Evolutionary conservation across 1,140 invertebrate genomes (phyloP).

Genomic region (Galendromus occidentalis): DNA sequence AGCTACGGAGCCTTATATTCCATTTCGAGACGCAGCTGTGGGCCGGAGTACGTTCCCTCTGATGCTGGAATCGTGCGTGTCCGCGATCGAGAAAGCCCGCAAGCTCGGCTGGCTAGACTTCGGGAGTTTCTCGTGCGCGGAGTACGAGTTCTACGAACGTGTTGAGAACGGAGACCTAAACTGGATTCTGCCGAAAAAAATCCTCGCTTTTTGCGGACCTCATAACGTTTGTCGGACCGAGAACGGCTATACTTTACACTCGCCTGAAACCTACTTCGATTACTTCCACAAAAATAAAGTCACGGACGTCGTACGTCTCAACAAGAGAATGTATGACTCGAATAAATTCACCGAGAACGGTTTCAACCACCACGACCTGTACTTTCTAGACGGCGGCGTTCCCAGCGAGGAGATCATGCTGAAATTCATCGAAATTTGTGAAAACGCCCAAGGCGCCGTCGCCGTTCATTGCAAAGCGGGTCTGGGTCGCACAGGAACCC

Average conservation of each 20-base stretch:
- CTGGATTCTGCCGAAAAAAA: conserved; percentile 3
- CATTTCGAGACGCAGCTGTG: background rate
- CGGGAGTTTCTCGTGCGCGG: background rate
- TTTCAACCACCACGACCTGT: conserved; percentile 7
- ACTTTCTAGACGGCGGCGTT: conserved; percentile 10
- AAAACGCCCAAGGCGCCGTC: background rate
- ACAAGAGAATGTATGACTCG: conserved; percentile 11
- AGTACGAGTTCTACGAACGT: conserved; percentile 1
- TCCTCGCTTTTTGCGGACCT: background rate
- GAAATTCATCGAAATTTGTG: conserved; percentile 1
- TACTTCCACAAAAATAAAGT: background rate
- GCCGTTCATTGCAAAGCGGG: conserved; percentile 25
- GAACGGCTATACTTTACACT: background rate
- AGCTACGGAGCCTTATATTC: background rate
- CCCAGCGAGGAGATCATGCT: conserved; percentile 4
- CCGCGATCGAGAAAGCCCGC: background rate
- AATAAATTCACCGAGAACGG: conserved; percentile 8
- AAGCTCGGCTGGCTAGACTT: background rate
- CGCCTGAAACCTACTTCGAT: background rate
- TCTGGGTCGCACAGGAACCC: conserved; percentile 34
- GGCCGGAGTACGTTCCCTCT: background rate
- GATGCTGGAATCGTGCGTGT: background rate
- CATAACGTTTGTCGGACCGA: background rate
- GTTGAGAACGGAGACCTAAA: background rate
- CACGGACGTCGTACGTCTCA: conserved; percentile 1